A percentile compares a stretch with the other conserved stretches of the same genome.
Conservation (phyloP, 2,888 invertebrate species). For the Mythimna lalbum region DNA sequence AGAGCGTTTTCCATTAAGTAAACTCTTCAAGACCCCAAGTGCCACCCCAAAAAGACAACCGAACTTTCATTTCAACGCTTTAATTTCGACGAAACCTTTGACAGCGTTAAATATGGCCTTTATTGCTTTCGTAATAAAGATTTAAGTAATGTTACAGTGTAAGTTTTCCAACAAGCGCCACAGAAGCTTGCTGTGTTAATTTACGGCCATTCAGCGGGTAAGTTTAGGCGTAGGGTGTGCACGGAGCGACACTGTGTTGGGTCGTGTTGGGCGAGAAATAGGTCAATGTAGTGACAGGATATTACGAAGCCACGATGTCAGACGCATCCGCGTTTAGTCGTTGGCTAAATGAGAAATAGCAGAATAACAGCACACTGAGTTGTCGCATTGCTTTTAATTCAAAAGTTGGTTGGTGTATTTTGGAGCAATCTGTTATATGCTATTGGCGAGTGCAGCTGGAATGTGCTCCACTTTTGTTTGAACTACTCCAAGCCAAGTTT, state of each 20-base stretch:
- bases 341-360: constrained; percentile 86
- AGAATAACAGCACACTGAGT: constrained; percentile 70
- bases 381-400: constrained; percentile 63
- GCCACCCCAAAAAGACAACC: constrained; percentile 76
- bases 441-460: constrained; percentile 48
- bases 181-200: constrained; percentile 64
- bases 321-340: constrained; percentile 81
- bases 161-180: constrained; percentile 69
- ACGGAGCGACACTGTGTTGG: constrained; percentile 68
- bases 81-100: constrained; percentile 83
- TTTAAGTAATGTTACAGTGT: constrained; percentile 75
- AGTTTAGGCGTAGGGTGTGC: constrained; percentile 61
- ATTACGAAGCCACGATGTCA: constrained; percentile 87
- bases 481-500: constrained; percentile 45
- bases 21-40: constrained; percentile 76
- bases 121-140: constrained; percentile 88
- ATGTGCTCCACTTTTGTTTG: constrained; percentile 50
- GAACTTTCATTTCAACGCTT: constrained; percentile 84
- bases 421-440: constrained; percentile 54
- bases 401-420: constrained; percentile 58
- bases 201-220: constrained; percentile 56
- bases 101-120: constrained; percentile 83
- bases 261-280: constrained; percentile 73
- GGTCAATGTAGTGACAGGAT: constrained; percentile 86
- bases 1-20: constrained; percentile 73